These are phyloP conservation scores for Sapajus apella DNA, from an alignment of 2,113 vertebrate species.

Conservation along the genomic window DNA sequence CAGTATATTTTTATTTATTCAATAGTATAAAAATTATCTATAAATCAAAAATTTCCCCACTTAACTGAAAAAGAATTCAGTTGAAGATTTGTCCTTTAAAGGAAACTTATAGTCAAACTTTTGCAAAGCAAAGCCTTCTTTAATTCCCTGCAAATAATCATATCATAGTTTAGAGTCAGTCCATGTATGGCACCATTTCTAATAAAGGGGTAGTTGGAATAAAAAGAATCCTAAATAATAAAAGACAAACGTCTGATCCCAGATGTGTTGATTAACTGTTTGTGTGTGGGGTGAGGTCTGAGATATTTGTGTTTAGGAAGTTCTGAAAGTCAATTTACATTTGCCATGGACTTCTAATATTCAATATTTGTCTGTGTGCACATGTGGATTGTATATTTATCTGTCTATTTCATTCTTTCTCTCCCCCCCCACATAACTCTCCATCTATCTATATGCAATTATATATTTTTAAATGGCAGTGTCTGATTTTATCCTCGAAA, in stretches of 20 bases:
- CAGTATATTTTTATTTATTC: not conserved
- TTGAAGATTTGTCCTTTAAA: not conserved
- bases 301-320: not conserved
- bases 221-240: not conserved
- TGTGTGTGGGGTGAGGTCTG: not conserved
- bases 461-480: not conserved
- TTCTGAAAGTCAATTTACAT: not conserved
- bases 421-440: too few species aligned
- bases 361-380: not conserved
- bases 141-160: not conserved
- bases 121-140: not conserved
- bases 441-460: not conserved
- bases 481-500: not conserved
- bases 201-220: not conserved
- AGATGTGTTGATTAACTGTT: not conserved
- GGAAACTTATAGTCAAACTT: not conserved
- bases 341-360: not conserved
- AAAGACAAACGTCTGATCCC: not conserved
- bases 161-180: not conserved
- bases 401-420: not conserved
- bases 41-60: not conserved
- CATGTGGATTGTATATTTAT: not conserved
- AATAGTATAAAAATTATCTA: not conserved
- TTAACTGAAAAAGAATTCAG: conserved; percentile 23
- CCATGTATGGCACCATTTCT: not conserved